Evolutionary conservation across 2,888 invertebrate genomes (phyloP), one percentile per base, ranked within the genome.

Genomic region (Synergus itoensis): DNA sequence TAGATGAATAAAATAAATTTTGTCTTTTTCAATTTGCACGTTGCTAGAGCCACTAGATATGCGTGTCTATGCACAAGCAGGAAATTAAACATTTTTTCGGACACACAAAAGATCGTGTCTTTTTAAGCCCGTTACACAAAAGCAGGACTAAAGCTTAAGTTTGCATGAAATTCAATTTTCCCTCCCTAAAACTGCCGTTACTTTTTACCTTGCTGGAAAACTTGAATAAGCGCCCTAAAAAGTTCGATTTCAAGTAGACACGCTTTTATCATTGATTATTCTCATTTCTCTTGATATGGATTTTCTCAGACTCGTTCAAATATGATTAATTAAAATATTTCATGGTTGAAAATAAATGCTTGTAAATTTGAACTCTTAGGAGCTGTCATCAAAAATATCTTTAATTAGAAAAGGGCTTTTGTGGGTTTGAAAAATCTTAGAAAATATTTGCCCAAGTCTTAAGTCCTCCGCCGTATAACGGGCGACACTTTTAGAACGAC

Each of bases 131-230:
- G 69, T 73, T 73, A 73, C 69, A 73, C 69, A 73, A 73, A 73
- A 73, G 69, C 69, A 73, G 69, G 69, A 73, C 69, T 73, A 73
- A 73, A 73, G 69, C 69, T 73, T 53, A 73, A 48, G 69, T 53
- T 21, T 69, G 21, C 21, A 60, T 21, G 21, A 64, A 36, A 36
- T 40, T n/a, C n/a, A 8, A 40, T 36, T 69, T 45, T 43, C 43
- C 45, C 8, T 28, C 45, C 11, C 53, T 53, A 69, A 48, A 45
- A 43, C 28, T 48, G 14, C 28, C 28, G 11, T 48, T 16, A 64
- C 16, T 48, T 48, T 18, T 16, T 28, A 45, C 45, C 43, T 14
- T 14, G 43, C 11, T 69, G 14, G 18, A 69, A 69, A 69, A 18
- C 45, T 45, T 21, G 11, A 21, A 60, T 60, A 12, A 21, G 21